These are phyloP conservation scores for Mesorhabditis sp. DNA, from an alignment of 2,888 invertebrate species.

Conservation along the genomic window DNA sequence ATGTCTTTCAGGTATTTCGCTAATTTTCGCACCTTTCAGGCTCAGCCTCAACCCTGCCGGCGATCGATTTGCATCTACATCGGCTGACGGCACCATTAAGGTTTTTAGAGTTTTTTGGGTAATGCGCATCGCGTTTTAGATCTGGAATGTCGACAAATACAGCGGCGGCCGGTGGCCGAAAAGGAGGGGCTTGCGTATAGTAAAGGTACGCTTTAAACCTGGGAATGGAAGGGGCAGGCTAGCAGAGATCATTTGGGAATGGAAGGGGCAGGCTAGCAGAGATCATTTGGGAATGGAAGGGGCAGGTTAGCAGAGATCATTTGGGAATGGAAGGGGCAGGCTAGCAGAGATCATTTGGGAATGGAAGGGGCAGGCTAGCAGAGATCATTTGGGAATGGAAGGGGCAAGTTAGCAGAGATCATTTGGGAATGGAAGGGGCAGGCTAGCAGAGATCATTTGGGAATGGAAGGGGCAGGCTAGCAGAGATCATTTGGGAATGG, in stretches of 20 bases:
- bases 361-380: no score
- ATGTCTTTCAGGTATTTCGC: neutral
- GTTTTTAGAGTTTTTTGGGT: neutral
- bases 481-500: neutral
- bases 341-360: slow-evolving; percentile 17
- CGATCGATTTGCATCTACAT: slow-evolving; percentile 35
- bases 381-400: neutral
- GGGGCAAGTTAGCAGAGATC: neutral
- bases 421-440: no score
- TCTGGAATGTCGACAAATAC: neutral
- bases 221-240: no score
- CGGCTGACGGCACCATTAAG: slow-evolving; percentile 39
- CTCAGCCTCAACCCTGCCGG: slow-evolving; percentile 31
- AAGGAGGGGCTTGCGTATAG: neutral
- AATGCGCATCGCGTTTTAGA: neutral
- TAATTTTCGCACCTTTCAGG: slow-evolving; percentile 24
- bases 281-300: slow-evolving; percentile 24
- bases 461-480: no score
- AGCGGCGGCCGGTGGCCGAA: neutral
- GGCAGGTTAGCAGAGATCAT: neutral
- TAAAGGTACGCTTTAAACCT: slow-evolving; percentile 2
- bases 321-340: no score
- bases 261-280: no score
- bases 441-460: neutral
- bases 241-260: neutral